These are phyloP conservation scores for Leucoma salicis DNA, from an alignment of 2,888 invertebrate genomes.

Conservation along the genomic window DNA sequence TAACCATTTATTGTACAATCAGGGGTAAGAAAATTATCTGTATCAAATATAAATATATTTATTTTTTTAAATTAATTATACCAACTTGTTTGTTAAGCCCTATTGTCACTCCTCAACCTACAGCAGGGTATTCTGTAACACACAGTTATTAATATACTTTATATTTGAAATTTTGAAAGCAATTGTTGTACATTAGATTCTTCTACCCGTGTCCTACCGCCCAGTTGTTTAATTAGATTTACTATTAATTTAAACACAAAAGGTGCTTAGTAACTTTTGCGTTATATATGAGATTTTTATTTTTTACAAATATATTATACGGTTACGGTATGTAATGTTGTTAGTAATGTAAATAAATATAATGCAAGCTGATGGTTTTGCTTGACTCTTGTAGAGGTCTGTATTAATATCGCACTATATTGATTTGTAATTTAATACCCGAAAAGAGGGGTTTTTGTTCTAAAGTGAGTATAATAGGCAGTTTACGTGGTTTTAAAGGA, in stretches of 20 bases:
- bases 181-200: too few relatives aligned
- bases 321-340: conserved; percentile 30
- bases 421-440: too few relatives aligned
- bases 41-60: too few relatives aligned
- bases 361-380: conserved; percentile 61
- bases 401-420: too few relatives aligned
- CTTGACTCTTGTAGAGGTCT: conserved; percentile 14
- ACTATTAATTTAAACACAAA: conserved; percentile 32
- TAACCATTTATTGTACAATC: too few relatives aligned
- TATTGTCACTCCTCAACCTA: conserved; percentile 35
- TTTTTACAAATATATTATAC: conserved; percentile 40
- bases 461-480: too few relatives aligned
- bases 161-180: too few relatives aligned
- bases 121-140: conserved; percentile 61
- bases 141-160: too few relatives aligned
- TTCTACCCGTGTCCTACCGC: too few relatives aligned
- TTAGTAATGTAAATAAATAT: conserved; percentile 32
- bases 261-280: conserved; percentile 53
- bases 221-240: conserved; percentile 24
- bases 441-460: too few relatives aligned
- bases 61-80: conserved; percentile 2
- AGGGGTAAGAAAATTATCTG: too few relatives aligned
- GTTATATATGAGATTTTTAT: conserved; percentile 46
- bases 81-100: not conserved
- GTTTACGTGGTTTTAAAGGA: too few relatives aligned